Conservation (phyloP, 2,888 invertebrate species). For the Spodoptera exigua region DNA sequence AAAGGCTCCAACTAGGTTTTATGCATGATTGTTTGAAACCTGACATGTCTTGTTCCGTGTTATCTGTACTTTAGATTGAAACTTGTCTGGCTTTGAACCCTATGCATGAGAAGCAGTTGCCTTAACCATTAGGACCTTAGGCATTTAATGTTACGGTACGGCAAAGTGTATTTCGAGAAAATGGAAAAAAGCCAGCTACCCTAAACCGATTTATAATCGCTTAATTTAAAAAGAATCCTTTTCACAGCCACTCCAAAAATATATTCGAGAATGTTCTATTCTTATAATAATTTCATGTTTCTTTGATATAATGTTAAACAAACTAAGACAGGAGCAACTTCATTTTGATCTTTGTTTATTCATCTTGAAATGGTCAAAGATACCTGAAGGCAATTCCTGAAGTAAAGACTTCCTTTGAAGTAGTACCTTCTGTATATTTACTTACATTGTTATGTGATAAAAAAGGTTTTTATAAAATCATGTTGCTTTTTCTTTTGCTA, state of each 20-base stretch:
- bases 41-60: too few relatives aligned
- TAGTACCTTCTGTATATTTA: conserved; percentile 23
- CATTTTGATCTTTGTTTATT: conserved; percentile 18
- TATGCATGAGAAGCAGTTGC: too few relatives aligned
- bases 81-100: too few relatives aligned
- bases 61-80: too few relatives aligned
- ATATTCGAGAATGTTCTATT: too few relatives aligned
- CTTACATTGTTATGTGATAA: conserved; percentile 29
- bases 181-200: too few relatives aligned
- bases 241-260: not conserved
- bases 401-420: conserved; percentile 35
- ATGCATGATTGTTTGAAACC: too few relatives aligned
- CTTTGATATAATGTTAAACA: conserved; percentile 10
- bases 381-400: conserved; percentile 11
- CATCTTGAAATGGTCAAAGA: conserved; percentile 13
- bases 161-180: too few relatives aligned
- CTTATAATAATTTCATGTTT: not conserved
- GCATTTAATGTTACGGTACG: too few relatives aligned
- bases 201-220: not conserved
- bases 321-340: conserved; percentile 3
- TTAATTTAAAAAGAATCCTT: not conserved
- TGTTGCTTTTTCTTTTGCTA: conserved; percentile 26
- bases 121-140: too few relatives aligned
- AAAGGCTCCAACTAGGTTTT: too few relatives aligned
- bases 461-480: conserved; percentile 34